A percentile compares a stretch with the other conserved stretches of the same genome.
Conservation (phyloP, 2,113 vertebrate genomes). For the Scatophagus argus region DNA sequence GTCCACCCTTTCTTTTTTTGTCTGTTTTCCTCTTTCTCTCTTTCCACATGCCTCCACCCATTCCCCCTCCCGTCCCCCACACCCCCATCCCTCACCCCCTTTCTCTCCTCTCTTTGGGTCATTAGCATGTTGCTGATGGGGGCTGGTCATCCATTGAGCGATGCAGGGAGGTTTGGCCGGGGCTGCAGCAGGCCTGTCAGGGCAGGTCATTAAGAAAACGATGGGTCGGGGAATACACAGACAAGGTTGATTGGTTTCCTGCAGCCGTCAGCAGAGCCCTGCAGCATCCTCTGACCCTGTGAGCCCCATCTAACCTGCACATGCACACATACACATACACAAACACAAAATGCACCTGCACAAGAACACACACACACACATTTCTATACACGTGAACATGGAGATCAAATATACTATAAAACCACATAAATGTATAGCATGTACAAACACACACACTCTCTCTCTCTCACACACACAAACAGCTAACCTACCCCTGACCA, state of each 20-base stretch:
- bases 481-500: slow-evolving; percentile 14
- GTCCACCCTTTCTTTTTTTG: background rate
- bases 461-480: background rate
- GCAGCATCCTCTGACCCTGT: slow-evolving; percentile 79
- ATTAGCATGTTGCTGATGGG: slow-evolving; percentile 84
- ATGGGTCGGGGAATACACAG: slow-evolving; percentile 80
- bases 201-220: slow-evolving; percentile 82
- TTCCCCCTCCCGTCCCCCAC: background rate
- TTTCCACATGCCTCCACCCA: slow-evolving; percentile 10
- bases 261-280: slow-evolving; percentile 80
- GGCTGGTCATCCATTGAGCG: slow-evolving; percentile 77
- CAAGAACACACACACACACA: slow-evolving; percentile 20
- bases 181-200: slow-evolving; percentile 79
- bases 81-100: background rate
- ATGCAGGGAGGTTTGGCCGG: slow-evolving; percentile 63
- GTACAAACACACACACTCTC: background rate
- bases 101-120: slow-evolving; percentile 59
- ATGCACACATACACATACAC: too few relatives aligned
- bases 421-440: background rate
- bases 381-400: slow-evolving; percentile 32
- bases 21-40: slow-evolving; percentile 16
- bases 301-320: slow-evolving; percentile 66
- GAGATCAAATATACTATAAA: background rate
- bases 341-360: too few relatives aligned
- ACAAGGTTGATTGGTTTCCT: slow-evolving; percentile 84